A percentile compares a stretch with the other conserved stretches of the same genome.
These are phyloP conservation scores for Leucophenga montana DNA, from an alignment of 2,888 invertebrate genomes.

Conservation along the genomic window DNA sequence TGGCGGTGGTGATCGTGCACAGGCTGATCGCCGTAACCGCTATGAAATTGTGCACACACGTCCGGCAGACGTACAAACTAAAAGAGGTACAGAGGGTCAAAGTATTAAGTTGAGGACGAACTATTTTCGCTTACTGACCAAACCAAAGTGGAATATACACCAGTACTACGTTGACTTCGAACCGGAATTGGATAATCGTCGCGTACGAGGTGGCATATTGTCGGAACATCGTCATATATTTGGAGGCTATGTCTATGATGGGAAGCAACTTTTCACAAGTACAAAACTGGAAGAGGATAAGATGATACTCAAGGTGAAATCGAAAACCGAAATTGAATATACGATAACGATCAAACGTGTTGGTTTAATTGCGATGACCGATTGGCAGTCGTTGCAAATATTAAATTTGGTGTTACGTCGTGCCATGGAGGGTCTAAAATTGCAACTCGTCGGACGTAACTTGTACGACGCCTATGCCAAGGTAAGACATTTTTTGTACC, in stretches of 20 bases:
- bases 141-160: slow-evolving; percentile 80
- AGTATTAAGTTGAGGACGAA: slow-evolving; percentile 77
- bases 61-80: slow-evolving; percentile 61
- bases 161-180: slow-evolving; percentile 84
- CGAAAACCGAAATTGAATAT: slow-evolving; percentile 74
- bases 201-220: slow-evolving; percentile 78
- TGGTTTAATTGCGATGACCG: slow-evolving; percentile 78
- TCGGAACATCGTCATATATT: slow-evolving; percentile 75
- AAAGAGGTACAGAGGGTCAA: slow-evolving; percentile 75
- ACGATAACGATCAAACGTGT: slow-evolving; percentile 77
- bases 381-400: slow-evolving; percentile 83
- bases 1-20: too few relatives aligned
- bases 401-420: slow-evolving; percentile 85
- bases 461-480: slow-evolving; percentile 81
- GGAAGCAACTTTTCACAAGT: slow-evolving; percentile 80
- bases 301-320: slow-evolving; percentile 76
- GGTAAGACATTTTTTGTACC: too few relatives aligned
- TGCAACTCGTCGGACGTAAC: slow-evolving; percentile 83
- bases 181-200: slow-evolving; percentile 81
- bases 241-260: slow-evolving; percentile 85
- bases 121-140: slow-evolving; percentile 80
- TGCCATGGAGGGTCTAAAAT: slow-evolving; percentile 75
- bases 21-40: slow-evolving; percentile 27
- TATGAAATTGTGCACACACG: slow-evolving; percentile 66
- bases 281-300: slow-evolving; percentile 75